Percentiles rank a stretch among this genome's conserved stretches.
Evolutionary conservation across 1,140 invertebrate genomes (phyloP).

Genomic region (Vanessa tameamea): DNA sequence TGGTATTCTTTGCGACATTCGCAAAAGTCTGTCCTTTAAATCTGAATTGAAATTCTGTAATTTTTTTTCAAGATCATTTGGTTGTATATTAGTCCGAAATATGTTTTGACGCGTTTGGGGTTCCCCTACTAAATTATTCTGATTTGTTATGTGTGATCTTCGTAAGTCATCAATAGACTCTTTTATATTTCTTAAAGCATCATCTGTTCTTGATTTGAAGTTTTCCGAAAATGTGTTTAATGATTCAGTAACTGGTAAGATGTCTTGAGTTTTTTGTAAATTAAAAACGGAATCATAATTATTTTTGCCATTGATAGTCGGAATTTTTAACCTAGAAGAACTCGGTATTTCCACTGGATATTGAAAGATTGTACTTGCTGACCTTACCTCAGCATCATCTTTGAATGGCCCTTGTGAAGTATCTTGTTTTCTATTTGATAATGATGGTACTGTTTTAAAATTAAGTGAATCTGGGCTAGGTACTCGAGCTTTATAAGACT

Average conservation of each 20-base stretch:
- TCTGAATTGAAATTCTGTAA: slow-evolving; percentile 53
- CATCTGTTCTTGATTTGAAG: slow-evolving; percentile 31
- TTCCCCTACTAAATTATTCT: slow-evolving; percentile 35
- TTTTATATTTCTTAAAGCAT: slow-evolving; percentile 35
- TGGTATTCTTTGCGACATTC: slow-evolving; percentile 43
- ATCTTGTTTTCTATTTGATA: slow-evolving; percentile 27
- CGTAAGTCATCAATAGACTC: slow-evolving; percentile 19
- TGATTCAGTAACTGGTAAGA: background rate
- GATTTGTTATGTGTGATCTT: slow-evolving; percentile 38
- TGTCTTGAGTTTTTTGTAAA: background rate
- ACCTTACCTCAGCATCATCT: slow-evolving; percentile 1
- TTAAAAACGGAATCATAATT: background rate
- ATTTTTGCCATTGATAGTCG: background rate
- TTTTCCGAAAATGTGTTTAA: slow-evolving; percentile 19
- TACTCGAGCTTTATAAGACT: slow-evolving; percentile 47
- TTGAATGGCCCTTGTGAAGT: background rate
- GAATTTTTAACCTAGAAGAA: background rate
- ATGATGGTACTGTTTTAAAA: slow-evolving; percentile 39
- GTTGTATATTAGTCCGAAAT: slow-evolving; percentile 44
- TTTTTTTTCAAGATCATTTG: slow-evolving; percentile 55
- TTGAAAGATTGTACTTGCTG: background rate
- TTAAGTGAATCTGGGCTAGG: slow-evolving; percentile 46
- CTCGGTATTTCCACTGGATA: background rate
- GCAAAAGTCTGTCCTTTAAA: slow-evolving; percentile 53
- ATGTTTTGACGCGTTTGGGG: slow-evolving; percentile 38